Conservation (phyloP, 2,888 invertebrate species). For the Synanthedon formicaeformis region DNA sequence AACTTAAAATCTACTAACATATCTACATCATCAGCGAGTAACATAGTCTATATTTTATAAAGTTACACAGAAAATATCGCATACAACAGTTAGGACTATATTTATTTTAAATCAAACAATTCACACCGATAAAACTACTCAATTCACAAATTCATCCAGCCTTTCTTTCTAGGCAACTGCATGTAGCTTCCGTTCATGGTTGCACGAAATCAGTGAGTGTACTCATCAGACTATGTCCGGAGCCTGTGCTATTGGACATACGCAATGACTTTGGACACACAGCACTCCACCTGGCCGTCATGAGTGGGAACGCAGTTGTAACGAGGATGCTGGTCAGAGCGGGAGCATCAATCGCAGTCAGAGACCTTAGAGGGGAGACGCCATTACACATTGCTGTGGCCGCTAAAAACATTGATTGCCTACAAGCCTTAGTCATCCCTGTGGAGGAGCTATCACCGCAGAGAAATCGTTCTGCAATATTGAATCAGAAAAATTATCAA, state of each 20-base stretch:
- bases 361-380: constrained; percentile 86
- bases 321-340: constrained; percentile 83
- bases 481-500: constrained; percentile 87
- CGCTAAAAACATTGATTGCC: constrained; percentile 76
- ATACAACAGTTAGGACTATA: too few species aligned
- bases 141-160: constrained; percentile 2
- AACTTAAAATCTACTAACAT: too few species aligned
- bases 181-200: constrained; percentile 85
- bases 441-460: constrained; percentile 47
- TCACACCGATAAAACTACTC: background rate
- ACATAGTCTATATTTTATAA: too few species aligned
- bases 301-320: constrained; percentile 80
- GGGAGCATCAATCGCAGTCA: constrained; percentile 76
- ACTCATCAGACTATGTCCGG: constrained; percentile 82
- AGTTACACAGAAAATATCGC: too few species aligned
- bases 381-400: constrained; percentile 87
- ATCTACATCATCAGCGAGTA: too few species aligned
- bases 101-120: too few species aligned
- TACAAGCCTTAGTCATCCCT: constrained; percentile 79
- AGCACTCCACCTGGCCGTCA: constrained; percentile 87
- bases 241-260: constrained; percentile 81
- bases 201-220: constrained; percentile 78
- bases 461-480: constrained; percentile 63
- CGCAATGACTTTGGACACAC: constrained; percentile 85
- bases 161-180: constrained; percentile 78